These are phyloP conservation scores for Dorcus hopei DNA, from an alignment of 2,888 invertebrate species.

Conservation along the genomic window DNA sequence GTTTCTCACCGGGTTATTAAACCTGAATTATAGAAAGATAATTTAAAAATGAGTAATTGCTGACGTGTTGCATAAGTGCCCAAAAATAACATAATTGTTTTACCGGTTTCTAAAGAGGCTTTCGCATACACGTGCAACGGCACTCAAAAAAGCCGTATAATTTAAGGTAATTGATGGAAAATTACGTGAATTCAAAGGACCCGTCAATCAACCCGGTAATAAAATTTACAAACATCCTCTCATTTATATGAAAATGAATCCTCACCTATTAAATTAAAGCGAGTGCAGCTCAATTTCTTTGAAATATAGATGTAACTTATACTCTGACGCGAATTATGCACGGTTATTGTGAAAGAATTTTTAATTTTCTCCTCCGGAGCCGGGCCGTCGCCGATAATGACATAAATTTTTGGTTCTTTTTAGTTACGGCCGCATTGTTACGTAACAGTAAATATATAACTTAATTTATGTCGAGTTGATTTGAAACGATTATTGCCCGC, in stretches of 20 bases:
- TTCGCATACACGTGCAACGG: not conserved
- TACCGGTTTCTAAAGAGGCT: too few relatives aligned
- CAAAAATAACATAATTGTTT: too few relatives aligned
- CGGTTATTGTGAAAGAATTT: conserved; percentile 7
- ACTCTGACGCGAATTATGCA: conserved; percentile 5
- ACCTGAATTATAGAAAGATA: too few relatives aligned
- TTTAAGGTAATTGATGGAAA: conserved; percentile 7
- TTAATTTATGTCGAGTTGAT: not conserved
- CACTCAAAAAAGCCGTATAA: not conserved
- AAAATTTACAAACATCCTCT: not conserved
- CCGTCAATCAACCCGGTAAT: conserved; percentile 4
- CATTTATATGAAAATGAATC: not conserved
- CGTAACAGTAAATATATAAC: not conserved
- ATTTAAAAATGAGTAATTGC: too few relatives aligned
- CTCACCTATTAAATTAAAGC: not conserved
- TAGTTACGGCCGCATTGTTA: not conserved
- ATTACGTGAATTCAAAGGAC: conserved; percentile 4
- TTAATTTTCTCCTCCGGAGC: conserved; percentile 7
- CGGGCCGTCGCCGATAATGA: not conserved
- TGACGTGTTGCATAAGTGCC: too few relatives aligned
- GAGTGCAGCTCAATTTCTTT: not conserved
- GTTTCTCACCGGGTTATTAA: too few relatives aligned
- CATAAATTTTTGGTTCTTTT: not conserved
- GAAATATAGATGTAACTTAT: conserved; percentile 1
- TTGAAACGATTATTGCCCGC: not conserved